These are phyloP conservation scores for Halocaridina rubra DNA, from an alignment of 2,888 invertebrate genomes.

Conservation along the genomic window DNA sequence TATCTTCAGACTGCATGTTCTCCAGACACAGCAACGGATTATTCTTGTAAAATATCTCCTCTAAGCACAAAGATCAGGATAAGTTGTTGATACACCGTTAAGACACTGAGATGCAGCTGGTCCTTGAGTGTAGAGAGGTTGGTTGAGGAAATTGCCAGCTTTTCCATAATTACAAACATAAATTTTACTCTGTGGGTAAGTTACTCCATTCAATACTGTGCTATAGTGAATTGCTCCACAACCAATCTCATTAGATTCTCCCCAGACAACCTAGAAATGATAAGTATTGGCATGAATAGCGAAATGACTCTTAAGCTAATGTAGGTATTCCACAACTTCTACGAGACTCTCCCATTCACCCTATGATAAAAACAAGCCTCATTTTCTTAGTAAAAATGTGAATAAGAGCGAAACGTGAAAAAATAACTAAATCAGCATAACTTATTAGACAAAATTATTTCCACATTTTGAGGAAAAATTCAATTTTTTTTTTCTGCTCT, in stretches of 20 bases:
- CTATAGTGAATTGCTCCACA: slow-evolving; percentile 1
- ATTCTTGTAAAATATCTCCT: background rate
- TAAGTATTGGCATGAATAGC: background rate
- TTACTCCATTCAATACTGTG: background rate
- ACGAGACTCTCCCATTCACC: background rate
- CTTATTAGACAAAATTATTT: too few relatives aligned
- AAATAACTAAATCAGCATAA: too few relatives aligned
- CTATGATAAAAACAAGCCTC: background rate
- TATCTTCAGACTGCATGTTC: too few relatives aligned
- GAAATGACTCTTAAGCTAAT: background rate
- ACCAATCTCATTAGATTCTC: background rate
- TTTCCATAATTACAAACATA: slow-evolving; percentile 8
- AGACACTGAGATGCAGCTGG: background rate
- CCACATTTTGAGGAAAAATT: too few relatives aligned
- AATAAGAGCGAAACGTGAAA: too few relatives aligned
- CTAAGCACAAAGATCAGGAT: background rate
- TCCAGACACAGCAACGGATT: too few relatives aligned
- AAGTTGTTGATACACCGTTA: background rate
- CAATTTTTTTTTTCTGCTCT: too few relatives aligned
- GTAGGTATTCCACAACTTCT: background rate
- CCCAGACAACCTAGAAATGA: slow-evolving; percentile 14
- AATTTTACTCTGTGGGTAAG: background rate
- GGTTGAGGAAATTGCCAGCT: background rate
- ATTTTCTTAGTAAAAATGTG: too few relatives aligned
- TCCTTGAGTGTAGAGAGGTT: background rate